Evolutionary conservation across 2,888 invertebrate genomes (phyloP).

Genomic region (Trissonchulus latispiculum): DNA sequence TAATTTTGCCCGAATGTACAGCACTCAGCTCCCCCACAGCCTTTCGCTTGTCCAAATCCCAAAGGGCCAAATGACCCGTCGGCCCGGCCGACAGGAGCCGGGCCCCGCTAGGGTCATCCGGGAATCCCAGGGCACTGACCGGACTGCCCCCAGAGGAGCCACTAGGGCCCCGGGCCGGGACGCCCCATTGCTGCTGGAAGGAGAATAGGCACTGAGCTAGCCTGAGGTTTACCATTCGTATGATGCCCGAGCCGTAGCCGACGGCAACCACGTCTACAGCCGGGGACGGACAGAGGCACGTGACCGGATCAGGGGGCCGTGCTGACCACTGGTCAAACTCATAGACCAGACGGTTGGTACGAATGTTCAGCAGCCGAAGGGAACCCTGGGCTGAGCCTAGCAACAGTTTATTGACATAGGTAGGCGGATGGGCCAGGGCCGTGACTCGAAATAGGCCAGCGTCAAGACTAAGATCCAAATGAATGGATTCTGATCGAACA

Average conservation of each 20-base stretch:
- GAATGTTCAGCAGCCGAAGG: constrained; percentile 73
- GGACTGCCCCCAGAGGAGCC: no score
- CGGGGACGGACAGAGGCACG: constrained; percentile 57
- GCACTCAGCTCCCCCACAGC: constrained; percentile 66
- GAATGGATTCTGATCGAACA: constrained; percentile 53
- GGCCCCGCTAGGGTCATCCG: constrained; percentile 33
- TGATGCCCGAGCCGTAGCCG: constrained; percentile 68
- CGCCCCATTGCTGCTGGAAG: constrained; percentile 82
- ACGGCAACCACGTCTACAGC: constrained; percentile 83
- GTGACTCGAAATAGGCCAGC: constrained; percentile 64
- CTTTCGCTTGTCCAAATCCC: constrained; percentile 63
- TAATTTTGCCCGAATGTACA: constrained; percentile 56
- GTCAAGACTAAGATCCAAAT: constrained; percentile 46
- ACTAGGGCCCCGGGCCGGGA: no score
- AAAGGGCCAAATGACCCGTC: constrained; percentile 76
- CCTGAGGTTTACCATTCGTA: constrained; percentile 75
- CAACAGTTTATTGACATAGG: constrained; percentile 85
- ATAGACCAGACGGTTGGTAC: constrained; percentile 59
- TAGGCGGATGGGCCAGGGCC: constrained; percentile 76
- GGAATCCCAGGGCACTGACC: constrained; percentile 59
- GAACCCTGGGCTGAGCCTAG: constrained; percentile 73
- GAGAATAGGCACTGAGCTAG: constrained; percentile 69
- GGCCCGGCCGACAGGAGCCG: constrained; percentile 57
- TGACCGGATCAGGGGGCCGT: not conserved
- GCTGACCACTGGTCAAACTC: no score